Evolutionary conservation across 2,888 invertebrate genomes (phyloP).

Genomic region (Epsilonema sp.): DNA sequence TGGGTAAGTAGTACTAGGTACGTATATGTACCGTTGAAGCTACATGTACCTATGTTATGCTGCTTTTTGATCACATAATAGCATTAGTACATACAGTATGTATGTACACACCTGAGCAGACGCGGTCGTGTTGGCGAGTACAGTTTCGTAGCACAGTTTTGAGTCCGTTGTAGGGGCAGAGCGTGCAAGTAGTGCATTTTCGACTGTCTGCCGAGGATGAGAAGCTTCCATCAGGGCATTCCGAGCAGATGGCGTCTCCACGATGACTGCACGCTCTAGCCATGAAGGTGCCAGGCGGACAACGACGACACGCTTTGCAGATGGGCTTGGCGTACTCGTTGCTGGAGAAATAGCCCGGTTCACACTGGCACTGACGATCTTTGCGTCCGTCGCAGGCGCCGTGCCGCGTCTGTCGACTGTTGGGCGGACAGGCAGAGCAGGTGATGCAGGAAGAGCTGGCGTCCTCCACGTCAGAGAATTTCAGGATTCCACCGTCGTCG

Average conservation of each 20-base stretch:
- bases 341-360: background rate
- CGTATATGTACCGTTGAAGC: too few relatives aligned
- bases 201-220: background rate
- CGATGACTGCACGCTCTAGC: background rate
- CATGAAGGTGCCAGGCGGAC: background rate
- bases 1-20: too few relatives aligned
- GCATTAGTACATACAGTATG: too few relatives aligned
- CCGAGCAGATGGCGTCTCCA: background rate
- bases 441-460: background rate
- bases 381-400: background rate
- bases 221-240: background rate
- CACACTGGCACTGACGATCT: background rate
- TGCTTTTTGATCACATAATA: too few relatives aligned
- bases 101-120: conserved; percentile 1
- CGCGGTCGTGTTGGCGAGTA: background rate
- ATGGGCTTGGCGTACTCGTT: background rate
- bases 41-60: too few relatives aligned
- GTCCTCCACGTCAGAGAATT: background rate
- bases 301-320: background rate
- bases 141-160: background rate
- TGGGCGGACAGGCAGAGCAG: background rate
- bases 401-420: background rate
- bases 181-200: background rate
- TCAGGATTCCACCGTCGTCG: too few relatives aligned
- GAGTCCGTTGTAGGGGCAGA: background rate